These are phyloP conservation scores for Bettongia penicillata DNA, from an alignment of 2,113 vertebrate species.

Conservation along the genomic window DNA sequence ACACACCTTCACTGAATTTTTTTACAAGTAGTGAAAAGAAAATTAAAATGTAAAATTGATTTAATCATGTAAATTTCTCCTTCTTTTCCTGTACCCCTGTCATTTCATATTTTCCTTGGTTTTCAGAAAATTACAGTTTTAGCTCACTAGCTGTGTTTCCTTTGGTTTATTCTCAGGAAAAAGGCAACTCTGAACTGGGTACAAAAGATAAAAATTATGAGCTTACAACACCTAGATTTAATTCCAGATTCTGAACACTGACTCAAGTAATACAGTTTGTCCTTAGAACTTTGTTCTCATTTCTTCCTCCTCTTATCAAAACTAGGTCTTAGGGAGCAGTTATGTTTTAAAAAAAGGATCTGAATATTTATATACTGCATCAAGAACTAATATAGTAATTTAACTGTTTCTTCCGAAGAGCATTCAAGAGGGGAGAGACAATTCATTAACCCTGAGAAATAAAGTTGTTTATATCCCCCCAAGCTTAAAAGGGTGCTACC, in stretches of 20 bases:
- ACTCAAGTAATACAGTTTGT: background rate
- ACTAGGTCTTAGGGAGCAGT: background rate
- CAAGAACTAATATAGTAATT: too few species aligned
- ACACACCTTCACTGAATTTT: background rate
- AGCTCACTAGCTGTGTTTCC: background rate
- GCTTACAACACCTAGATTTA: background rate
- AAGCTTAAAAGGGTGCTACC: too few species aligned
- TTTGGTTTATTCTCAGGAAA: background rate
- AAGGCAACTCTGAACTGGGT: background rate
- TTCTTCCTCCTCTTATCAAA: background rate
- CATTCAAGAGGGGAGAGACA: too few species aligned
- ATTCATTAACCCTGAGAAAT: too few species aligned
- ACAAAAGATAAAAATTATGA: background rate
- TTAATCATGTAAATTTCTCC: background rate
- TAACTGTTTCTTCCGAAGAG: too few species aligned
- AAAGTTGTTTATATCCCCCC: too few species aligned
- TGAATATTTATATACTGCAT: background rate
- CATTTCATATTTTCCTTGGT: background rate
- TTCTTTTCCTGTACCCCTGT: background rate
- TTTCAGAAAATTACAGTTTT: background rate
- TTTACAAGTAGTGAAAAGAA: background rate
- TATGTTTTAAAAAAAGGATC: background rate
- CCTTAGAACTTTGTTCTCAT: background rate
- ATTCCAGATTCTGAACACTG: background rate
- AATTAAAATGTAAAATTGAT: background rate